Base-by-base conservation (phyloP, 2,113 vertebrate species). In the Paedocypris sp. region DNA sequence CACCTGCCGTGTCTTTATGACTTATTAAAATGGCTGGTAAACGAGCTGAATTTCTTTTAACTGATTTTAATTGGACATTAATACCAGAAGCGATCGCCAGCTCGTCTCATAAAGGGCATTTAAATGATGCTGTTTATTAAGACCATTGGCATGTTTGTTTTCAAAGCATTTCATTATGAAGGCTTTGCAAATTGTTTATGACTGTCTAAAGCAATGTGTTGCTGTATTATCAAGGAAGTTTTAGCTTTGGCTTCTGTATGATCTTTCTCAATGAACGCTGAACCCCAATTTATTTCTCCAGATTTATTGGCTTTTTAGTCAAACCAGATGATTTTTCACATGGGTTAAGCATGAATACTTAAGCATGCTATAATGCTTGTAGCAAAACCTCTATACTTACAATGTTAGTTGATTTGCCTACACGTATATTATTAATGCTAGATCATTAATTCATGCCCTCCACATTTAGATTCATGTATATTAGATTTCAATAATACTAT, bases 1-100 rank as follows among this genome's bases (percentile, higher is more conserved):
- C 69, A 78, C 69, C 75, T 76, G 72, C 57, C 18, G 26, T 45
- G 10, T 50, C 47, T 79, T 84, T 80, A 80, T 72, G 70, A 74
- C 73, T 74, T 62, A 41, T 60, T 69, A 41, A 68, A 66, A 39
- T 22, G 18, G 45, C 29, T 68, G 39, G 67, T 63, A 73, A 70
- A 65, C 62, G 62, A 60, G 35, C 56, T 73, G 74, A 78, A 80
- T 67, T 70, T 26, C 42, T 75, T 72, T 79, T 67, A 74, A 79
- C 59, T 69, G 70, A 56, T 67, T 56, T 42, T 18, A 64, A 76
- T 74, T 66, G 73, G 76, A 74, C 70, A 78, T 80, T 75, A 73
- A 62, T 75, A 54, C 64, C 76, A 60, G 61, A 75, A 77, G 69
- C 67, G 60, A 69, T 70, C 42, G 49, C 68, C 50, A 71, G 67